A percentile compares a stretch with the other conserved stretches of the same genome.
Conservation (phyloP, 2,113 vertebrate genomes). For the Martes martes region DNA sequence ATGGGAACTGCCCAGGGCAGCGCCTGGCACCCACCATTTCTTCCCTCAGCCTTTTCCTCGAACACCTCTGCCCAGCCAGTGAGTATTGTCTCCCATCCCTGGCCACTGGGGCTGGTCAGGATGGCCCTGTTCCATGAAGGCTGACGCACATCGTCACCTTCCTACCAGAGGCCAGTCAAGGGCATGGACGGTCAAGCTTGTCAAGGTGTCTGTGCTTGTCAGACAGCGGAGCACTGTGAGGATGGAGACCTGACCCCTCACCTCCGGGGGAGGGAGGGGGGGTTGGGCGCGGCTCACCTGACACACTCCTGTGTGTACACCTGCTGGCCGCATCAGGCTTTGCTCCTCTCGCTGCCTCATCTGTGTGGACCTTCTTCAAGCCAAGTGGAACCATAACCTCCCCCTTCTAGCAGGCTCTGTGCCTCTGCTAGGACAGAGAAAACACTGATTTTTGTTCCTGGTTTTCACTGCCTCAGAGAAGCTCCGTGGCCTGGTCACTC, state of each 20-base stretch:
- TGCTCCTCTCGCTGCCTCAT: background rate
- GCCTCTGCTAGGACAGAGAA: background rate
- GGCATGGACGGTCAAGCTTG: fast-evolving
- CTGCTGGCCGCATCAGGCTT: fast-evolving
- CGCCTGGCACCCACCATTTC: fast-evolving
- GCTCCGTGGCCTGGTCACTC: no score
- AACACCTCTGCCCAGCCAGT: no score
- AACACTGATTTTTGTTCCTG: background rate
- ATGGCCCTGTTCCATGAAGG: background rate
- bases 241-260: background rate
- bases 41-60: background rate
- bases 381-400: background rate
- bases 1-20: background rate
- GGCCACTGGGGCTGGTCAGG: background rate
- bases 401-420: background rate
- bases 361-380: fast-evolving
- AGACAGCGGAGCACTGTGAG: fast-evolving
- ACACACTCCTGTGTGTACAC: background rate
- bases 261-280: background rate
- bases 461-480: background rate
- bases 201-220: background rate
- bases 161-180: background rate
- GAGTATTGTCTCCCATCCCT: background rate
- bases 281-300: no score
- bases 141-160: background rate